Conservation (phyloP, 2,113 vertebrate species). For the Notarius lentiginosus region DNA sequence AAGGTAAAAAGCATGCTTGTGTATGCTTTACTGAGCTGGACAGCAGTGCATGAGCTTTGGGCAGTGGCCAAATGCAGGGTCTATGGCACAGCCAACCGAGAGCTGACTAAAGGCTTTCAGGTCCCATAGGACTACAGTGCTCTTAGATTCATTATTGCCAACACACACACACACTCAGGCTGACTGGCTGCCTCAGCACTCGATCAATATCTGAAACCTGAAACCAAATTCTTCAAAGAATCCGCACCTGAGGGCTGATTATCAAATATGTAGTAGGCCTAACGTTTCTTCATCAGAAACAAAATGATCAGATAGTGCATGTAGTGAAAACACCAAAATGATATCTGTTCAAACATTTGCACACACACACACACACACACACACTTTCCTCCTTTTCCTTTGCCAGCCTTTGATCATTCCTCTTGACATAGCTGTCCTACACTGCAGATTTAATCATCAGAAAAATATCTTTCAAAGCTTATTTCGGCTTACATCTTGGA, state of each 20-base stretch:
- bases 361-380: background rate
- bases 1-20: background rate
- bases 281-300: background rate
- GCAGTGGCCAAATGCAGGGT: constrained; percentile 8
- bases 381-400: background rate
- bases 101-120: constrained; percentile 54
- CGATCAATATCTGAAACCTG: constrained; percentile 65
- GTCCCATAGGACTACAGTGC: constrained; percentile 51
- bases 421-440: background rate
- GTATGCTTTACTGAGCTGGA: background rate
- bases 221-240: constrained; percentile 49
- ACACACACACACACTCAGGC: constrained; percentile 63
- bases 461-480: background rate
- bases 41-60: constrained; percentile 4
- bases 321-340: background rate
- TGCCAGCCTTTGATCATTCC: background rate
- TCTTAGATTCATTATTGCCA: constrained; percentile 65
- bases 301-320: background rate
- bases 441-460: background rate
- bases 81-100: constrained; percentile 43
- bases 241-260: background rate
- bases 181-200: constrained; percentile 64
- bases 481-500: background rate
- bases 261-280: background rate
- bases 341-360: background rate